Base-by-base conservation (phyloP, 2,113 vertebrate genomes). In the Phainopepla nitens region DNA sequence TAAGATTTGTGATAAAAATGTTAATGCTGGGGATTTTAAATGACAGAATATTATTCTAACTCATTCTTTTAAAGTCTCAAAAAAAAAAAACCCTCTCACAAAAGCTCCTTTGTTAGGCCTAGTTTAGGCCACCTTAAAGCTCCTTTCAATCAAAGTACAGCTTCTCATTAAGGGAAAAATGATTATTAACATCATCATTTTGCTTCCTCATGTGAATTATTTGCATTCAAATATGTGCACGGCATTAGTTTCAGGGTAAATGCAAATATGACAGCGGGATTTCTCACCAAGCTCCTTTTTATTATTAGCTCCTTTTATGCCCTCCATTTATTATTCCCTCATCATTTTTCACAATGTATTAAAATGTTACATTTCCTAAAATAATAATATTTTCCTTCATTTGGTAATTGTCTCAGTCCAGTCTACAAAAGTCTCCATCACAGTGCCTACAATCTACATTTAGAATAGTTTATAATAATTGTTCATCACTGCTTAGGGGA, bases 231-330 rank as follows among this genome's bases (percentile, higher is more conserved):
- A 98, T 98, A 98, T 98, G 97, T 98, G 97, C 97, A 97, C 29
- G 92, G 96, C 97, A 98, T 98, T 98, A 97, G 97, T 98, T 98
- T 98, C 98, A 98, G 98, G 97, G 97, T 98, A 98, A 98, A 98
- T 98, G 98, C 98, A 98, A 98, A 98, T 98, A 98, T 94, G 97
- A 98, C 98, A 98, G 98, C 97, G 70, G 97, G 98, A 97, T 97
- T 97, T 98, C 98, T 97, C 98, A 97, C 97, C 97, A 94, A 97
- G 98, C 90, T 97, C 94, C 96, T 98, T 98, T 98, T 97, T 97
- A 98, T 98, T 98, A 98, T 98, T 97, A 98, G 98, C 87, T 97
- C 75, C 97, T 97, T 98, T 98, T 98, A 97, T 98, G 97, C 97
- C 87, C 97, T 96, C 91, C 95, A 97, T 97, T 98, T 98, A 98